Evolutionary conservation across 2,113 vertebrate genomes (phyloP).

Genomic region (Urocolius indicus): DNA sequence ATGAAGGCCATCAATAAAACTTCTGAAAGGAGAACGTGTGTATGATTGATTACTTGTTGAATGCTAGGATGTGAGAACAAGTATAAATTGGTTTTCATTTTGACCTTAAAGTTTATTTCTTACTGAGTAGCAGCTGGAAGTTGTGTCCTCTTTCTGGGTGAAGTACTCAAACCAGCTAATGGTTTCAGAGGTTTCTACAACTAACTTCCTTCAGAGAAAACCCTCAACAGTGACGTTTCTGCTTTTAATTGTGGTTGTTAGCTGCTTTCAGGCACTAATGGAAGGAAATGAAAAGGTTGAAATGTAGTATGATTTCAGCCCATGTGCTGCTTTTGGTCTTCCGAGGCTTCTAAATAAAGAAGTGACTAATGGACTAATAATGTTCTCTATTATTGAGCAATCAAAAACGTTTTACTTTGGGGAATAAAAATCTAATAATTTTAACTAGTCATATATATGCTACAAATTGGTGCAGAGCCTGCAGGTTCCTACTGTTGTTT

Average conservation of each 20-base stretch:
- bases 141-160: neutral
- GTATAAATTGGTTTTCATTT: neutral
- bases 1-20: neutral
- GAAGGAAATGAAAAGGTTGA: slow-evolving; percentile 50
- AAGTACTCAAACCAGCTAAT: neutral
- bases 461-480: slow-evolving; percentile 33
- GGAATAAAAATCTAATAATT: slow-evolving; percentile 65
- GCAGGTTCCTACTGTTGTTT: slow-evolving; percentile 41
- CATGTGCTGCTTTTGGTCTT: slow-evolving; percentile 33
- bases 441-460: slow-evolving; percentile 35
- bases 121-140: neutral
- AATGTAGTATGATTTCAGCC: slow-evolving; percentile 21
- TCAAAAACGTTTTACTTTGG: slow-evolving; percentile 57
- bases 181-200: neutral
- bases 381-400: slow-evolving; percentile 60
- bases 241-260: slow-evolving; percentile 38
- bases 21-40: neutral
- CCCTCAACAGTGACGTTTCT: neutral
- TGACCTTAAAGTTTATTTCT: neutral
- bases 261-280: slow-evolving; percentile 20
- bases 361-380: slow-evolving; percentile 71
- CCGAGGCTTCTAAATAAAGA: slow-evolving; percentile 49
- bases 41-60: neutral
- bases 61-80: neutral
- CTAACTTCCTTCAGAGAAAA: neutral